phyloP scores from a whole-genome alignment of 2,888 invertebrate genomes.

The Xestia c-nigrum region DNA sequence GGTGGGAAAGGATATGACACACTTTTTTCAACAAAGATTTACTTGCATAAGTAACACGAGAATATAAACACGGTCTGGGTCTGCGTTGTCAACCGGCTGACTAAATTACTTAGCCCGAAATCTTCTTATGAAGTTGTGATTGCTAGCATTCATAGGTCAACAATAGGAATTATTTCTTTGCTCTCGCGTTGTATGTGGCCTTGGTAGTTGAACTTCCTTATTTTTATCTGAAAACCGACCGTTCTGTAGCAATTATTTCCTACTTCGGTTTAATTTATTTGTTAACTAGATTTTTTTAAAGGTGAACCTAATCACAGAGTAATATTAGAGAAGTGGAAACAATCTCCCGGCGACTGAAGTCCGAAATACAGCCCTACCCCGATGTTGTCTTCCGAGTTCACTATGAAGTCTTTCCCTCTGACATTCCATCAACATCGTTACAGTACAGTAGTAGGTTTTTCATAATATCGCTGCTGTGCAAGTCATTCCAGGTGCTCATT shows the following conservation, averaged over 20 bases:
- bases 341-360: background rate
- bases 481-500: background rate
- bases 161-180: slow-evolving; percentile 28
- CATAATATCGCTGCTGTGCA: background rate
- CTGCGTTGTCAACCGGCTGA: slow-evolving; percentile 5
- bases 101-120: slow-evolving; percentile 11
- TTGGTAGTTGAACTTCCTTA: slow-evolving; percentile 41
- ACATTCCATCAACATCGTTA: background rate
- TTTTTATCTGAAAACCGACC: slow-evolving; percentile 1
- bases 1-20: background rate
- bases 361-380: background rate
- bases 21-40: background rate
- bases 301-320: background rate
- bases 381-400: background rate
- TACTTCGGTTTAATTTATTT: slow-evolving; percentile 5
- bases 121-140: slow-evolving; percentile 24
- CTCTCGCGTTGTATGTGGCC: slow-evolving; percentile 12
- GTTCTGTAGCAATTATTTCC: slow-evolving; percentile 23
- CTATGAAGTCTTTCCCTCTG: background rate
- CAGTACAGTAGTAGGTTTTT: background rate
- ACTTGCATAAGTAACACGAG: background rate
- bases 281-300: background rate
- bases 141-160: slow-evolving; percentile 24
- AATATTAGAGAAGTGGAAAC: background rate
- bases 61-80: background rate